Percentiles rank a stretch among this genome's conserved stretches.
These are phyloP conservation scores for Bovichtus variegatus DNA, from an alignment of 2,797 vertebrate genomes.

Conservation along the genomic window DNA sequence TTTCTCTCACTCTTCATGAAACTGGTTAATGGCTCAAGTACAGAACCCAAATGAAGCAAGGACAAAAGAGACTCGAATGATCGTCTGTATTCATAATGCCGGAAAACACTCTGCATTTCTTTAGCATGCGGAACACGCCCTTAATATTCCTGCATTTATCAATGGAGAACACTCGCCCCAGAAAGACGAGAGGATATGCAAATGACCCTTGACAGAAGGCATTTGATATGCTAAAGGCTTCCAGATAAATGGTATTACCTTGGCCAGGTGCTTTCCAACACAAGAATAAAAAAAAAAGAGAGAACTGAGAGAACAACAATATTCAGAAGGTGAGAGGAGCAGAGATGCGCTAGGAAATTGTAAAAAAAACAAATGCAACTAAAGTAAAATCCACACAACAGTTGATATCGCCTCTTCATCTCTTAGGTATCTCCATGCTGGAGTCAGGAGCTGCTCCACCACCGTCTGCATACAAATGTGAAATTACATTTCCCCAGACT, in stretches of 20 bases:
- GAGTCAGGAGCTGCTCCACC: conserved; percentile 41
- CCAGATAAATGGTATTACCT: conserved; percentile 79
- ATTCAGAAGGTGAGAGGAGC: conserved; percentile 34
- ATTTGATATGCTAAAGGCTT: conserved; percentile 80
- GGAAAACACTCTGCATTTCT: not conserved
- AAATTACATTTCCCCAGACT: conserved; percentile 70
- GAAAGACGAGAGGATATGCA: conserved; percentile 78
- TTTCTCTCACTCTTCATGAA: conserved; percentile 45
- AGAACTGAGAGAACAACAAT: conserved; percentile 40
- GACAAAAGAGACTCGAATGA: conserved; percentile 36
- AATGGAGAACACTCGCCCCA: conserved; percentile 31
- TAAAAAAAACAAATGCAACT: conserved; percentile 33
- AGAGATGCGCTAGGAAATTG: not conserved
- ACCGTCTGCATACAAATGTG: conserved; percentile 68
- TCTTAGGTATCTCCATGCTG: conserved; percentile 34
- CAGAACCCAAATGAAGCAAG: conserved; percentile 29
- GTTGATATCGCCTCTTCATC: conserved; percentile 59
- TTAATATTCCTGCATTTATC: conserved; percentile 57
- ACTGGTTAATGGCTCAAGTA: conserved; percentile 56
- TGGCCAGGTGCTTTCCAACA: conserved; percentile 67
- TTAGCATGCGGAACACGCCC: conserved; percentile 50
- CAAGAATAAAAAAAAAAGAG: conserved; percentile 58
- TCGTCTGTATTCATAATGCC: conserved; percentile 31
- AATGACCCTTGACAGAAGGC: conserved; percentile 77
- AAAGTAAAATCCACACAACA: conserved; percentile 34